These are phyloP conservation scores for Zonitis immaculata DNA, from an alignment of 2,888 invertebrate species.

Conservation along the genomic window DNA sequence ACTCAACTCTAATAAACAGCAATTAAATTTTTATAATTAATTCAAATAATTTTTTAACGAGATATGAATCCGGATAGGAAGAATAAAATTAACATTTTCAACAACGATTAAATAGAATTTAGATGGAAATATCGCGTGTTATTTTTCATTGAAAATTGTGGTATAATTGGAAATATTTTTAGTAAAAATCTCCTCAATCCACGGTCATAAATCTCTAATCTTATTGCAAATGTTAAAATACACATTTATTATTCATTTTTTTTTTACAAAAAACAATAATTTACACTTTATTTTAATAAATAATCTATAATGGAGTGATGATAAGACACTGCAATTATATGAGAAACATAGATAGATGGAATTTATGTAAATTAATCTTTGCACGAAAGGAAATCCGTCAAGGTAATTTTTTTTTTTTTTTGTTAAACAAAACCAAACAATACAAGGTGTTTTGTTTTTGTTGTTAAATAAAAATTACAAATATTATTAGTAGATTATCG, in stretches of 20 bases:
- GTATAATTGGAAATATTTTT: neutral
- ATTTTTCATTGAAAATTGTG: neutral
- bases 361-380: neutral
- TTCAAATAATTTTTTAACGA: too few relatives aligned
- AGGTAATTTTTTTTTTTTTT: too few relatives aligned
- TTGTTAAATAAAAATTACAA: neutral
- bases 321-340: constrained; percentile 1
- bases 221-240: neutral
- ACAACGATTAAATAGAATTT: neutral
- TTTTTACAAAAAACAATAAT: neutral
- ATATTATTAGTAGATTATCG: neutral
- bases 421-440: neutral
- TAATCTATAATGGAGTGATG: too few relatives aligned
- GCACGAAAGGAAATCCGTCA: neutral
- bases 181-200: neutral
- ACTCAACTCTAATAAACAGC: too few relatives aligned
- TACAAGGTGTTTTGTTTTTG: neutral
- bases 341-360: neutral
- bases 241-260: neutral
- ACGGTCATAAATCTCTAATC: neutral
- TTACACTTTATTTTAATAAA: neutral
- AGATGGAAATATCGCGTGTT: neutral
- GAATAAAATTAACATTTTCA: neutral
- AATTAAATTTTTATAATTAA: too few relatives aligned
- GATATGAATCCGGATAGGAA: too few relatives aligned